A percentile compares a stretch with the other conserved stretches of the same genome.
These are phyloP conservation scores for Abramis brama DNA, from an alignment of 2,113 vertebrate species.

Conservation along the genomic window DNA sequence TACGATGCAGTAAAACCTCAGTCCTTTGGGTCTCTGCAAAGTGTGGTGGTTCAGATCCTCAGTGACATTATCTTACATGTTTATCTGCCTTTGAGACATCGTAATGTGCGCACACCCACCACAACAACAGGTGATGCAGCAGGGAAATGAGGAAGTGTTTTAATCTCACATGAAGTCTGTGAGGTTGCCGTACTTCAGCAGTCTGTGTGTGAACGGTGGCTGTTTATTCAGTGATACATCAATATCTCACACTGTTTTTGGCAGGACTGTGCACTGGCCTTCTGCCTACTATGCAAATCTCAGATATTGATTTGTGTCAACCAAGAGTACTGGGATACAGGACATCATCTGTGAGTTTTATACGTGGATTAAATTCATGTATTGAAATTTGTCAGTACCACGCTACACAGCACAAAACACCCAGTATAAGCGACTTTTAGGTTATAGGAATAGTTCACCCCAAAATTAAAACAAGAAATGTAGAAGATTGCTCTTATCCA, in stretches of 20 bases:
- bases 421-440: background rate
- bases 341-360: slow-evolving; percentile 3
- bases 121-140: slow-evolving; percentile 17
- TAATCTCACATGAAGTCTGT: slow-evolving; percentile 26
- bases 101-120: background rate
- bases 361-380: slow-evolving; percentile 26
- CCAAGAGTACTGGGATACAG: background rate
- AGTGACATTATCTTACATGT: slow-evolving; percentile 12
- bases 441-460: background rate
- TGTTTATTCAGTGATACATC: slow-evolving; percentile 29
- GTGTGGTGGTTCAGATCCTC: slow-evolving; percentile 7
- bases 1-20: background rate
- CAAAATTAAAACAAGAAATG: background rate
- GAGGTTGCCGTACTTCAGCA: background rate
- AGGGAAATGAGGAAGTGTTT: background rate
- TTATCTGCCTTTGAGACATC: slow-evolving; percentile 34
- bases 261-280: slow-evolving; percentile 23
- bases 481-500: background rate
- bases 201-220: slow-evolving; percentile 1
- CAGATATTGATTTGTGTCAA: slow-evolving; percentile 37
- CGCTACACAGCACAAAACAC: background rate
- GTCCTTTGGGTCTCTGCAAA: slow-evolving; percentile 21
- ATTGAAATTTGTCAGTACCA: slow-evolving; percentile 6
- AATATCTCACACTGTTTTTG: slow-evolving; percentile 32
- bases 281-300: slow-evolving; percentile 49